Base-by-base conservation (phyloP, 2,113 vertebrate genomes). In the Loxodonta africana region DNA sequence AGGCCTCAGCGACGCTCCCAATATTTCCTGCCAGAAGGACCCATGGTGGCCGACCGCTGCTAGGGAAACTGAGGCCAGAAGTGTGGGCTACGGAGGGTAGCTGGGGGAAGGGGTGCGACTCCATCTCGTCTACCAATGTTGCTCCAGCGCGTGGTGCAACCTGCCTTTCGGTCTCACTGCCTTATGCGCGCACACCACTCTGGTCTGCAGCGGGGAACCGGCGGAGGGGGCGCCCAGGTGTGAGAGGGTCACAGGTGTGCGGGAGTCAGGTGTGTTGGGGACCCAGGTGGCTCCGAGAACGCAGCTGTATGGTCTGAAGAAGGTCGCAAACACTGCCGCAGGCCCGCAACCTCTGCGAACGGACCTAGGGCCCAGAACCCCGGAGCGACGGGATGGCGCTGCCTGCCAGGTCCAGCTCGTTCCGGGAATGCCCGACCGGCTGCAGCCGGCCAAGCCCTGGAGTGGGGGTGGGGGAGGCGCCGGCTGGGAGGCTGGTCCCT, bases 341-440 rank as follows among this genome's bases (percentile, higher is more conserved):
- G 84, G 73, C 46, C 74, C 28, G 87, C 67, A 81, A 62, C 60
- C 91, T 95, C 51, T 77, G 82, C 88, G 37, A 82, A 85, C 33
- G 57, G 93, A 78, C 65, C 91, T 33, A 44, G n/a, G 76, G 80
- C 86, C 62, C 88, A 0, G 23, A 82, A 74, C 51, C 48, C 94
- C 21, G 14, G 93, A 60, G 83, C 96, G 82, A 82, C 73, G 71
- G 88, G 74, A n/a, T 67, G 95, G 94, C 84, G 85, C 57, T 83
- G 97, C 94, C 88, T 83, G 90, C 84, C 94, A 74, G 96, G 97
- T 96, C 96, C 97, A 84, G 92, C 95, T 94, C 1, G 94, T 97
- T 98, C 90, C 96, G 84, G 92, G 96, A 98, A 98, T 48, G 90
- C 94, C 80, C 83, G 1, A 91, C 90, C 71, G 26, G 92, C 74